Base-by-base conservation (phyloP, 53 echinoderm and acorn worm species). In the Hippasteria phrygiana region DNA sequence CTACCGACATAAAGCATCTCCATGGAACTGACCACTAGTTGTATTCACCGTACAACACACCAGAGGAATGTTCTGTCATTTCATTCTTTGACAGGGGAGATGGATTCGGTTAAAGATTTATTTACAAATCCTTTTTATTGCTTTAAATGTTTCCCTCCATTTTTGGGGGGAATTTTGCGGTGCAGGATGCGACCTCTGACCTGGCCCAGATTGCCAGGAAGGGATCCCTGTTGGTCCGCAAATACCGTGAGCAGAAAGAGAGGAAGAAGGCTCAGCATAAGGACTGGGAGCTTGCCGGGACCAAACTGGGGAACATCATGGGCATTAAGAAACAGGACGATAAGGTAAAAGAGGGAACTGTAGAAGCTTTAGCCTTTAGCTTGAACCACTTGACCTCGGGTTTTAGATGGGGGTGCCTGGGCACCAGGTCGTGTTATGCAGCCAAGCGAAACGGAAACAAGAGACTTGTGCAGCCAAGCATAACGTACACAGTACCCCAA, bases 221-320 rank as follows among this genome's bases (percentile, higher is more conserved):
- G 70, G 99, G 99, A 7, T 90, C 93, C 27, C 80, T 91, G 6
- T 89, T 96, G 24, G 99, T 98, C 38, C 88, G 93, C 55, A 95
- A 95, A 62, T 94, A 98, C 81, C 84, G 99, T 14, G 99, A 98
- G 62, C 99, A 98, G 96, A 98, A 92, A 66, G 99, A 98, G 80
- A 87, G 99, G 48, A 98, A 98, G 91, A 98, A 98, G 63, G 99
- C 99, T 6, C 99, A 98, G 62, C 99, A 98, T 45, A 98, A 98
- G 91, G 89, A 98, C 87, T 98, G 99, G 99, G 99, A 98, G 85
- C 78, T 98, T 42, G 99, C 99, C 9, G 98, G 99, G 14, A 94
- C 96, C 55, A 98, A 98, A 62, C 94, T 98, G 1, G 99, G 99
- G 12, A 90, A 96, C 80, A 89, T 98, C 66, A 94, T 96, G 94